A percentile compares a stretch with the other conserved stretches of the same genome.
Evolutionary conservation across 23 tunicate species (phyloP).

Genomic region (Trididemnum nubilum): DNA sequence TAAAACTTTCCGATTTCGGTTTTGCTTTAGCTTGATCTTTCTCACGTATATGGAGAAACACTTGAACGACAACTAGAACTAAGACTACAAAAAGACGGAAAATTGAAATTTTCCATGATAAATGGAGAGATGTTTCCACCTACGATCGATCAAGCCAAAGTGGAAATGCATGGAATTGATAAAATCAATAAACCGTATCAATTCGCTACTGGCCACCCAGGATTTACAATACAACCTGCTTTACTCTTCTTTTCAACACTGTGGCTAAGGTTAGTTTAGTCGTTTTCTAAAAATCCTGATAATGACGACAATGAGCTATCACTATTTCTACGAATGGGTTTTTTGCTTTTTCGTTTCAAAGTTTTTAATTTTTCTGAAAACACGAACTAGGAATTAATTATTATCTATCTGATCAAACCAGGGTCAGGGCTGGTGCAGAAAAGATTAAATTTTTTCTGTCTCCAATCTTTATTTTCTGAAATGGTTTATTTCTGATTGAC

Average conservation of each 20-base stretch:
- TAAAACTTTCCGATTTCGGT: no score
- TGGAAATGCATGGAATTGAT: conserved; percentile 31
- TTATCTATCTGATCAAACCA: no score
- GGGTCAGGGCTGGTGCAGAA: no score
- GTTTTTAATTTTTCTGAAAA: no score
- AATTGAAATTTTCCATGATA: conserved; percentile 44
- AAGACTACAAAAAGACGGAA: conserved; percentile 51
- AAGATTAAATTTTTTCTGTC: no score
- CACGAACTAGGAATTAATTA: no score
- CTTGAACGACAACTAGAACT: conserved; percentile 45
- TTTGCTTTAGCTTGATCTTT: conserved; percentile 43
- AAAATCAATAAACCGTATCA: conserved; percentile 22
- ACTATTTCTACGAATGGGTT: no score
- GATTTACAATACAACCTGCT: conserved; percentile 26
- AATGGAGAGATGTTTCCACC: conserved; percentile 75
- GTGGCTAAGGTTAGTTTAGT: conserved; percentile 54
- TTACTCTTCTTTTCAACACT: conserved; percentile 39
- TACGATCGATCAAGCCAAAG: conserved; percentile 26
- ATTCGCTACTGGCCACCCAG: conserved; percentile 45
- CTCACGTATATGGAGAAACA: conserved; percentile 55
- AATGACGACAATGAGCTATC: no score
- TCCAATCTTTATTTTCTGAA: no score
- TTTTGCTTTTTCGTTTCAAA: no score
- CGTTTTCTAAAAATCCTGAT: no score
- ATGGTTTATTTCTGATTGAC: no score